A percentile compares a stretch with the other conserved stretches of the same genome.
Conservation (phyloP, 2,113 vertebrate species). For the Rhynchomys soricoides region DNA sequence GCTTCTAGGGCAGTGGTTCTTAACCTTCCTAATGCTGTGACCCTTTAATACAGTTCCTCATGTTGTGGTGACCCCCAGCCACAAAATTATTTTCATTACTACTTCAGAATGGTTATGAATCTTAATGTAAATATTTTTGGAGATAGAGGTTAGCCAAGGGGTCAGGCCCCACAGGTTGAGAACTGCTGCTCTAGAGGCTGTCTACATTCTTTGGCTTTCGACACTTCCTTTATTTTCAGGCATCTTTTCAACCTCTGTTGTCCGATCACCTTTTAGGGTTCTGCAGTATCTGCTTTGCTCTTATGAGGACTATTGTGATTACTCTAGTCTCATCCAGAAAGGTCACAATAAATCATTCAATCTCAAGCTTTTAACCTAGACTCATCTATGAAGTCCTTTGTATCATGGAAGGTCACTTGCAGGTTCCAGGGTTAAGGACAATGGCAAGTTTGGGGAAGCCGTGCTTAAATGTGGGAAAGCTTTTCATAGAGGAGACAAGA, state of each 20-base stretch:
- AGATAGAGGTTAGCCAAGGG: not conserved
- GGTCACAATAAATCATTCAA: not conserved
- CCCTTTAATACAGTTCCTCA: not conserved
- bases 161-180: not conserved
- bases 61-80: not conserved
- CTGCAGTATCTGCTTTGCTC: not conserved
- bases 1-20: not conserved
- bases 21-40: not conserved
- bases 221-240: not conserved
- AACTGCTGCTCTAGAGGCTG: no score
- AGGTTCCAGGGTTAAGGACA: not conserved
- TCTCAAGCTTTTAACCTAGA: not conserved
- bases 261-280: not conserved
- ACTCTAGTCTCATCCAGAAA: not conserved
- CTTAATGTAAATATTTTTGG: not conserved
- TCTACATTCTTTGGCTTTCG: not conserved
- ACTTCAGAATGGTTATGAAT: not conserved
- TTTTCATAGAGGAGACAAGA: not conserved
- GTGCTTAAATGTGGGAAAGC: not conserved
- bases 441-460: not conserved
- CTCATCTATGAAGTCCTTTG: not conserved
- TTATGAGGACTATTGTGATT: not conserved
- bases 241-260: not conserved
- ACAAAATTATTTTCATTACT: not conserved
- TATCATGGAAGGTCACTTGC: not conserved